Percentiles rank a stretch among this genome's conserved stretches.
Conservation (phyloP, 2,888 invertebrate genomes). For the Villa cingulata region DNA sequence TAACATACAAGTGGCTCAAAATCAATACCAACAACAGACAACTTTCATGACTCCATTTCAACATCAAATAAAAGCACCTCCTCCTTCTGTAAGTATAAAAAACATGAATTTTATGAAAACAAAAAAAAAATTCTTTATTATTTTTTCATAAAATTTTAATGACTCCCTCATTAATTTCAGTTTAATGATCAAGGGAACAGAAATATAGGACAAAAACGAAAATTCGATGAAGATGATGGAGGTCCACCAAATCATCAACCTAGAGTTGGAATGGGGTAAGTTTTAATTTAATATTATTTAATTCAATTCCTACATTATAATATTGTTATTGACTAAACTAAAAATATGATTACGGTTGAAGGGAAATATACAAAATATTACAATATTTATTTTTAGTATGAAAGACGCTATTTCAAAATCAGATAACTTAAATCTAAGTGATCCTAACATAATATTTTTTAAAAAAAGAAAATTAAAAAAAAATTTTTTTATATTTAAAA, state of each 20-base stretch:
- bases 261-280: constrained; percentile 18
- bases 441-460: no score
- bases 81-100: constrained; percentile 2
- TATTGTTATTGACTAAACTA: no score
- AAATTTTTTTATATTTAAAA: no score
- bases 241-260: constrained; percentile 10
- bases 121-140: not conserved
- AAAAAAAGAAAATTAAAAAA: no score
- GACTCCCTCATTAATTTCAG: not conserved
- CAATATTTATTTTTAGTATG: no score
- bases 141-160: not conserved
- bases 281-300: no score
- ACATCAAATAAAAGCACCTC: constrained; percentile 6
- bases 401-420: no score
- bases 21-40: constrained; percentile 6
- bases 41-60: constrained; percentile 8
- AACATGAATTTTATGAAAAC: not conserved
- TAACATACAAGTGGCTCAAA: not conserved
- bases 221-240: constrained; percentile 13
- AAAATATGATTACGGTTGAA: no score
- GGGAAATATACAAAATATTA: no score
- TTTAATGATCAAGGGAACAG: not conserved
- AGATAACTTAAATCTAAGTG: no score
- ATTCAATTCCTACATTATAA: no score
- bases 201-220: constrained; percentile 9